phyloP scores from a whole-genome alignment of 2,113 vertebrate genomes.

The Cyanoramphus novaezelandiae region DNA sequence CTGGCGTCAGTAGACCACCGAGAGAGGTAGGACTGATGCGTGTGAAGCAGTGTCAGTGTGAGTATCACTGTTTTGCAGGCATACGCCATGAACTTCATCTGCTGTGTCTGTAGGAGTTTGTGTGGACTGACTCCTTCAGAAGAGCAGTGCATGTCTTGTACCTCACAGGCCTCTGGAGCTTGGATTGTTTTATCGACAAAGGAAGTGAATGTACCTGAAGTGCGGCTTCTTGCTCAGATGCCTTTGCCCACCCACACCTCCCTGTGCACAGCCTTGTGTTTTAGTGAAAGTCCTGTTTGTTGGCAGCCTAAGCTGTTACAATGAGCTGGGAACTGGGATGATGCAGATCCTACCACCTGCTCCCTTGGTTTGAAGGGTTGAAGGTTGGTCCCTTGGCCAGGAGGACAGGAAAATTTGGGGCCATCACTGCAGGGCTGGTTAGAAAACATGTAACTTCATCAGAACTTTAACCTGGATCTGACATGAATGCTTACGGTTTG shows the following conservation, averaged over 20 bases:
- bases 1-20: not conserved
- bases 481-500: not conserved
- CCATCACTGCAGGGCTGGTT: not conserved
- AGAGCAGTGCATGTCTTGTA: rapidly evolving
- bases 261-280: rapidly evolving
- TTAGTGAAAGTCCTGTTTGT: not conserved
- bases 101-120: not conserved
- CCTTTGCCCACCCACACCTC: not conserved
- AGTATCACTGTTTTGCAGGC: not conserved
- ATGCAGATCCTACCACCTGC: rapidly evolving
- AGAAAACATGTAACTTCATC: not conserved
- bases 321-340: not conserved
- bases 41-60: not conserved
- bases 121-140: not conserved
- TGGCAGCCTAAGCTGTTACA: not conserved
- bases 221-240: not conserved
- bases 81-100: rapidly evolving
- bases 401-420: not conserved
- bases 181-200: not conserved
- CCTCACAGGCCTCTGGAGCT: not conserved
- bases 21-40: not conserved
- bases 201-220: not conserved
- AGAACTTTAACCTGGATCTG: not conserved
- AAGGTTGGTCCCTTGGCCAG: not conserved
- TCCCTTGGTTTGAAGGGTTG: rapidly evolving